These are phyloP conservation scores for Calidris pugnax DNA, from an alignment of 2,113 vertebrate genomes.

Conservation along the genomic window DNA sequence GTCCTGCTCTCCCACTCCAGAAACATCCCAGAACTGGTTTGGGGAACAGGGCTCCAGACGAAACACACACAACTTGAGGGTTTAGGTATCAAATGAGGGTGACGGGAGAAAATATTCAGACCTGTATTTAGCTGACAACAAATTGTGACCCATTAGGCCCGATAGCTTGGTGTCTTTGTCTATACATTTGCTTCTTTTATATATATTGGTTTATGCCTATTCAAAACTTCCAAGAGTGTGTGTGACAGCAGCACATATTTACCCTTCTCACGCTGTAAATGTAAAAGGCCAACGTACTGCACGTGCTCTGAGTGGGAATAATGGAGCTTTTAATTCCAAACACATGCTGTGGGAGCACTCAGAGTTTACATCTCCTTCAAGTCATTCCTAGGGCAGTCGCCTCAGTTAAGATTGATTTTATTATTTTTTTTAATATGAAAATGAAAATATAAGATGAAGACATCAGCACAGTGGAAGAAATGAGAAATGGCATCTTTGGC, in stretches of 20 bases:
- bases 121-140: not conserved
- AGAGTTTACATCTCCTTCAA: not conserved
- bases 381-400: not conserved
- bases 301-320: fast-evolving
- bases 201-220: not conserved
- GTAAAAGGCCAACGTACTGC: fast-evolving
- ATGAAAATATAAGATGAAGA: not conserved
- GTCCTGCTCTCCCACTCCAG: not conserved
- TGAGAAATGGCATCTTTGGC: not conserved
- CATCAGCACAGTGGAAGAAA: not conserved
- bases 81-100: not conserved
- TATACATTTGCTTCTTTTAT: not conserved
- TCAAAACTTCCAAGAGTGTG: not conserved
- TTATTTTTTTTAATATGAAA: not conserved
- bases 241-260: not conserved
- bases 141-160: not conserved
- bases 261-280: not conserved
- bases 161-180: not conserved
- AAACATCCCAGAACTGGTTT: not conserved
- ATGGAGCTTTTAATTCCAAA: not conserved
- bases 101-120: not conserved
- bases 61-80: not conserved
- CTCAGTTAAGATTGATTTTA: not conserved
- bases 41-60: not conserved
- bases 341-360: not conserved